Conservation (phyloP, 2,888 invertebrate genomes). For the Drosophila picticornis region DNA sequence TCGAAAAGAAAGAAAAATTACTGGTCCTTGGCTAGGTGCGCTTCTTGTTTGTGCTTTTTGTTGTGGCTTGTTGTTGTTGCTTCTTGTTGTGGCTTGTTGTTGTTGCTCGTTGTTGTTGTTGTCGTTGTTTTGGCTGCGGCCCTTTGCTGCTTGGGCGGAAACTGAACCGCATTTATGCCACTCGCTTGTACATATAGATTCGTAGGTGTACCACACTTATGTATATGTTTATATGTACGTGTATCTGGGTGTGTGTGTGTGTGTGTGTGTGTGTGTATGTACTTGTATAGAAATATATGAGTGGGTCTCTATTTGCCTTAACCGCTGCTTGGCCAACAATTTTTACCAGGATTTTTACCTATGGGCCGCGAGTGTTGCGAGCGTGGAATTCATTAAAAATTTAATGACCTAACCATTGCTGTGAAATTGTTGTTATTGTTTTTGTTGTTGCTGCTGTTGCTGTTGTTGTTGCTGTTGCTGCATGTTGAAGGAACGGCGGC, state of each 20-base stretch:
- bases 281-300: neutral
- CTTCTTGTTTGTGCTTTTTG: conserved; percentile 21
- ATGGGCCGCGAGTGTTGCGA: conserved; percentile 26
- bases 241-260: conserved; percentile 11
- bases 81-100: conserved; percentile 31
- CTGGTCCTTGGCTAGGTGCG: conserved; percentile 44
- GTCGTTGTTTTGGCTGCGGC: conserved; percentile 46
- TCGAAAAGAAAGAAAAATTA: conserved; percentile 51
- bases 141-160: conserved; percentile 57
- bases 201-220: conserved; percentile 5
- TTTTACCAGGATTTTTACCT: conserved; percentile 54
- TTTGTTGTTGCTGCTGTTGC: conserved; percentile 23
- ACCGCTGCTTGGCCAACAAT: conserved; percentile 52
- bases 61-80: conserved; percentile 25
- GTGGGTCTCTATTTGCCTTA: conserved; percentile 42
- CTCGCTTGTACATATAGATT: conserved; percentile 10
- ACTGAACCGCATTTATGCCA: conserved; percentile 69
- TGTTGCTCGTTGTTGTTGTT: neutral
- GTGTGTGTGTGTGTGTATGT: conserved; percentile 7
- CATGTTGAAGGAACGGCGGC: conserved; percentile 32
- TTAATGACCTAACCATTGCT: conserved; percentile 78
- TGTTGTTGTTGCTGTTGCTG: conserved; percentile 30
- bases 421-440: conserved; percentile 42
- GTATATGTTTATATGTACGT: conserved; percentile 12
- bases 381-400: conserved; percentile 78